These are phyloP conservation scores for Lasius fuliginosus DNA, from an alignment of 2,888 invertebrate species.

Conservation along the genomic window DNA sequence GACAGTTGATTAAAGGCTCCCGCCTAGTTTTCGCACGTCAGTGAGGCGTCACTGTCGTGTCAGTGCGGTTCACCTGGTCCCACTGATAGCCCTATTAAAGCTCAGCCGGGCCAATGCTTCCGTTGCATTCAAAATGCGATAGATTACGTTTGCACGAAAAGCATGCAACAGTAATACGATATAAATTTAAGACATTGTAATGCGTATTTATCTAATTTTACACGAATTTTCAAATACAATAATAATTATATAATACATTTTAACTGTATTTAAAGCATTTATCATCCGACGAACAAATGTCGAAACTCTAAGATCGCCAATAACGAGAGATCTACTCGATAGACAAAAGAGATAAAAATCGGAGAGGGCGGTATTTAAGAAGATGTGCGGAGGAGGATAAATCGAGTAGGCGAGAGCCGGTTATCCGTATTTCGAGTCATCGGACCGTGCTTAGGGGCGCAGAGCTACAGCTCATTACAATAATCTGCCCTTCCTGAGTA, in stretches of 20 bases:
- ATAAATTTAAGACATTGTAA: not conserved
- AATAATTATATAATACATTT: not conserved
- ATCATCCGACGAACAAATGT: not conserved
- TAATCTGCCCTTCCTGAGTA: slow-evolving; percentile 83
- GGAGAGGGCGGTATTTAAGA: not conserved
- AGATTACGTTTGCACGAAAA: not conserved
- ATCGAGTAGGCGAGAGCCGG: slow-evolving; percentile 71
- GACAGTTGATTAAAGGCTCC: slow-evolving; percentile 54
- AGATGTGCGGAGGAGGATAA: slow-evolving; percentile 52
- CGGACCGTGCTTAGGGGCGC: slow-evolving; percentile 81
- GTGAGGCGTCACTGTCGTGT: slow-evolving; percentile 47
- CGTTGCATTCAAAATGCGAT: slow-evolving; percentile 38
- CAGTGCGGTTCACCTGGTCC: slow-evolving; percentile 49
- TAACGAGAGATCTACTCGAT: not conserved
- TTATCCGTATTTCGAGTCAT: slow-evolving; percentile 84
- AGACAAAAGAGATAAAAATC: not conserved
- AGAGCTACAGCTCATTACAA: slow-evolving; percentile 81
- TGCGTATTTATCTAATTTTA: not conserved
- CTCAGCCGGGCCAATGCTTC: slow-evolving; percentile 33
- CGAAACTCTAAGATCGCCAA: not conserved
- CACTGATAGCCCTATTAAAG: slow-evolving; percentile 53
- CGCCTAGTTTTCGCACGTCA: slow-evolving; percentile 46
- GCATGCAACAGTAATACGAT: not conserved
- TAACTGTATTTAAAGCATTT: not conserved
- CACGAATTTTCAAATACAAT: not conserved